A percentile compares a stretch with the other conserved stretches of the same genome.
phyloP scores from a whole-genome alignment of 2,797 vertebrate species.

The Chelidonichthys spinosus region DNA sequence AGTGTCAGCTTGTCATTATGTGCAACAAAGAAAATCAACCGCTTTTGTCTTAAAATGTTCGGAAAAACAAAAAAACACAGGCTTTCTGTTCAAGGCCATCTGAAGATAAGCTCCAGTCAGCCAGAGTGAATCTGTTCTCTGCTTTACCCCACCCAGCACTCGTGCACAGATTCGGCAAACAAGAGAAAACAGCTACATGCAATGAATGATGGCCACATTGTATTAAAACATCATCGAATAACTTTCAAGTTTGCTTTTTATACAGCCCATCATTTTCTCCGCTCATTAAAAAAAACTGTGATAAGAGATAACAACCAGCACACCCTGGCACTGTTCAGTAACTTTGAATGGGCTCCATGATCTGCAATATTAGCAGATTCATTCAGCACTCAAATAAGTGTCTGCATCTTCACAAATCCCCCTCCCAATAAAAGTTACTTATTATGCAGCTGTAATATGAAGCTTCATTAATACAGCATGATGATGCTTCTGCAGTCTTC shows the following conservation, averaged over 20 bases:
- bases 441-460: constrained; percentile 16
- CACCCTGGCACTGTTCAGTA: constrained; percentile 9
- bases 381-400: constrained; percentile 24
- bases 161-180: constrained; percentile 28
- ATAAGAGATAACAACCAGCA: constrained; percentile 38
- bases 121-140: constrained; percentile 37
- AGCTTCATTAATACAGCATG: constrained; percentile 1
- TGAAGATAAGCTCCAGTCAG: constrained; percentile 69
- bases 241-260: constrained; percentile 10
- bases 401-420: not conserved
- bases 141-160: constrained; percentile 33
- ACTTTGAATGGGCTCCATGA: constrained; percentile 20
- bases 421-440: constrained; percentile 1
- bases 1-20: constrained; percentile 47
- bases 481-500: constrained; percentile 9
- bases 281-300: constrained; percentile 17
- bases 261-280: constrained; percentile 15
- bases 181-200: constrained; percentile 34
- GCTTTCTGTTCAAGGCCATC: constrained; percentile 63
- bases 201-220: constrained; percentile 36
- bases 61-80: constrained; percentile 30
- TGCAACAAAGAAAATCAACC: constrained; percentile 56
- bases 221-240: constrained; percentile 34
- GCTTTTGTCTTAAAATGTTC: constrained; percentile 54
- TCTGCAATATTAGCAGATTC: constrained; percentile 19